A percentile compares a stretch with the other conserved stretches of the same genome.
phyloP scores from a whole-genome alignment of 1,140 invertebrate genomes.

The Triops longicaudatus region DNA sequence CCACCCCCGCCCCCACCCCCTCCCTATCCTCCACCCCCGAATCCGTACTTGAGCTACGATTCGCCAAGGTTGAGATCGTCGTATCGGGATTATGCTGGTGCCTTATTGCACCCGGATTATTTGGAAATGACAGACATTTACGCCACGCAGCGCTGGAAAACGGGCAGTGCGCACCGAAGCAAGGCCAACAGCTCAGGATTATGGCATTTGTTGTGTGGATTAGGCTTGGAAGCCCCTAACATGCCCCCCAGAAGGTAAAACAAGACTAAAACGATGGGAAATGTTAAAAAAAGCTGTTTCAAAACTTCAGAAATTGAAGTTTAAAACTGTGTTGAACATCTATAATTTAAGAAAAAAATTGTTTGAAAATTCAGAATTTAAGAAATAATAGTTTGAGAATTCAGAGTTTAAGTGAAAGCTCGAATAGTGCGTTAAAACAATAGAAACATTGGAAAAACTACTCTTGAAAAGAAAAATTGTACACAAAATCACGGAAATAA shows the following conservation, averaged over 20 bases:
- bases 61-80: neutral
- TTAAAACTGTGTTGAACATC: no score
- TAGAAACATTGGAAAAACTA: no score
- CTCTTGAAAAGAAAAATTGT: no score
- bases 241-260: neutral
- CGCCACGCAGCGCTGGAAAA: constrained; percentile 5
- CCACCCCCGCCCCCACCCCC: no score
- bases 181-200: neutral
- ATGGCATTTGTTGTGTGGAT: neutral
- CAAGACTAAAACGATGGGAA: neutral
- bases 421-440: no score
- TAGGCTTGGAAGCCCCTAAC: neutral
- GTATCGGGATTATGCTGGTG: neutral
- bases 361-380: no score
- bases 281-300: no score
- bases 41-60: neutral
- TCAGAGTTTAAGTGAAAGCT: no score
- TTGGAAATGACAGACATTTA: neutral
- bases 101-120: neutral
- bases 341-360: no score
- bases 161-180: neutral
- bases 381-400: no score
- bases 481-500: no score
- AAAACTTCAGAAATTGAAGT: neutral
- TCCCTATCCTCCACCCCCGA: no score